Base-by-base conservation (phyloP, 2,113 vertebrate genomes). In the Suncus etruscus region DNA sequence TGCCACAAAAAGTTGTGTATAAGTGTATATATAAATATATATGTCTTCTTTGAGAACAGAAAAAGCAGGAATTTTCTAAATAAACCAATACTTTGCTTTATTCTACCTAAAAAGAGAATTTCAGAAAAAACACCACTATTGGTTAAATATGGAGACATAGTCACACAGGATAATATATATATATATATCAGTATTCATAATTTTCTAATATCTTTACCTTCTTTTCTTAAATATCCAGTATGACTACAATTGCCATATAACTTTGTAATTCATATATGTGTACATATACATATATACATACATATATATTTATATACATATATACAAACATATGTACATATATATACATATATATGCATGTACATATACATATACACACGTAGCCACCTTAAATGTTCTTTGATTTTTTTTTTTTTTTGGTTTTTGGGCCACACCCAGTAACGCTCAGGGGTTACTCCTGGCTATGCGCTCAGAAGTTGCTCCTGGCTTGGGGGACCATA, bases 21-120 rank as follows among this genome's bases (percentile, higher is more conserved):
- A 54, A 10, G 18, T 54, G 18, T 54, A 54, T 14, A 54, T 54
- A 54, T 54, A 14, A 54, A 15, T 54, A 54, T 54, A 22, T 73
- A 25, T 83, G 9, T 10, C 74, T 79, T 83, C 45, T 32, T 74
- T 85, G 45, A 79, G 68, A 50, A 22, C 8, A 45, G 68, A 68
- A 66, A 68, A n/a, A 50, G 47, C 66, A 25, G 78, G 72, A 32
- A 25, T 91, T 92, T 84, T 91, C 48, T 66, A 92, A 91, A 82
- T 81, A 89, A 84, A 94, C n/a, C 76, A 88, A 82, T 76, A 63
- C 8, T 90, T 83, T 81, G 18, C 74, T 90, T 94, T 45, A 88
- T 74, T 86, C 16, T 68, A 12, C 7, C 75, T 22, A 73, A 8
- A 51, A 27, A 11, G n/a, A 69, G 1, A 86, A 92, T 79, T 32